Evolutionary conservation across 2,888 invertebrate genomes (phyloP).

Genomic region (Dorcus parallelipipedus): DNA sequence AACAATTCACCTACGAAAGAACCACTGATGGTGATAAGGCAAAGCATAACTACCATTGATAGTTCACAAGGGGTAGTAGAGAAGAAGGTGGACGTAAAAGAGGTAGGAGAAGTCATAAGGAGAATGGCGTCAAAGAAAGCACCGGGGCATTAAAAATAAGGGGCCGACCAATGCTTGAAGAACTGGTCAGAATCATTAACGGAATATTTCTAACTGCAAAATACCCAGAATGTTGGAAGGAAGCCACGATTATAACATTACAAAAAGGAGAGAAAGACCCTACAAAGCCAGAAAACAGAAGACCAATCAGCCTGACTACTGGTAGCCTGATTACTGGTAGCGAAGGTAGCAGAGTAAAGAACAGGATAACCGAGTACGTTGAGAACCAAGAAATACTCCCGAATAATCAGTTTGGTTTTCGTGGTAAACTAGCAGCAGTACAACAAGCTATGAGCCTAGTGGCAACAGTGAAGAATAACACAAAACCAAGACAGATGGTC

Average conservation of each 20-base stretch:
- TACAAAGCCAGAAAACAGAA: conserved; percentile 20
- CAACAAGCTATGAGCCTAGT: background rate
- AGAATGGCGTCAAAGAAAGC: no score
- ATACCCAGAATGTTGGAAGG: conserved; percentile 8
- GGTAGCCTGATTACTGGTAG: conserved; percentile 24
- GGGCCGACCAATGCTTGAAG: no score
- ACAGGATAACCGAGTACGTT: conserved; percentile 9
- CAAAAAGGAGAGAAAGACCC: background rate
- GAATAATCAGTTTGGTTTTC: conserved; percentile 31
- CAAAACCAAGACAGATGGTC: background rate
- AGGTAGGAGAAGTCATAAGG: no score
- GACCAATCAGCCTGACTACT: conserved; percentile 30
- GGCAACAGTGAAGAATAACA: background rate
- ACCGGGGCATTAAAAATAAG: no score
- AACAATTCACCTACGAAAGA: background rate
- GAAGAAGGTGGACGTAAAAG: no score
- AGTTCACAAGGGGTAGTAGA: no score
- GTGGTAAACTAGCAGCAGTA: conserved; percentile 17
- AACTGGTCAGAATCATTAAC: no score
- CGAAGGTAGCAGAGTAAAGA: conserved; percentile 27
- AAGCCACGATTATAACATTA: conserved; percentile 7
- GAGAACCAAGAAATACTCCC: conserved; percentile 8
- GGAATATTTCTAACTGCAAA: no score
- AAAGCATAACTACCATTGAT: no score
- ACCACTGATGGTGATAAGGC: background rate